These are phyloP conservation scores for Axis porcinus DNA, from an alignment of 2,113 vertebrate genomes.

Conservation along the genomic window DNA sequence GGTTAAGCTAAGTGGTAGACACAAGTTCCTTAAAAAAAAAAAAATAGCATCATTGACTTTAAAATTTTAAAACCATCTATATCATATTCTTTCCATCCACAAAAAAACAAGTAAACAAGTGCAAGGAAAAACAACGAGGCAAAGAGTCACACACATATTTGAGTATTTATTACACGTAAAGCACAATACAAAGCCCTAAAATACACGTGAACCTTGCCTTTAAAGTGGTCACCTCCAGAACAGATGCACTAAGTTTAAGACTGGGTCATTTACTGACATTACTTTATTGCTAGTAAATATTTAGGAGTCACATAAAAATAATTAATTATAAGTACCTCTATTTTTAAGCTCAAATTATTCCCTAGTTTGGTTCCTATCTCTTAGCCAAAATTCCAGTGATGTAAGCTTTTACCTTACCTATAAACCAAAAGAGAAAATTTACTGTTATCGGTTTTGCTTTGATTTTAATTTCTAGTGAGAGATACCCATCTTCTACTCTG, in stretches of 20 bases:
- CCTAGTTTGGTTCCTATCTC: background rate
- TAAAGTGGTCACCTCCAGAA: background rate
- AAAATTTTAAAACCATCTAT: background rate
- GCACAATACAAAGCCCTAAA: background rate
- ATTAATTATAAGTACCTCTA: background rate
- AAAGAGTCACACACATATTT: background rate
- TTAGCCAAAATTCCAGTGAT: background rate
- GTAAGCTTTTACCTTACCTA: background rate
- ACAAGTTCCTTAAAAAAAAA: background rate
- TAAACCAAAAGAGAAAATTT: background rate
- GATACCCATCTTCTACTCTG: background rate
- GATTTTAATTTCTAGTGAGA: background rate
- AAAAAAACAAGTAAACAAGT: background rate
- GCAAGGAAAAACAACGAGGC: background rate
- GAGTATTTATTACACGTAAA: background rate
- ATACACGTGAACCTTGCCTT: background rate
- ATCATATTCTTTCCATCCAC: background rate
- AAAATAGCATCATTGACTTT: background rate
- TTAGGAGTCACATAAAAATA: background rate
- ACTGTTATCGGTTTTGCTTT: background rate
- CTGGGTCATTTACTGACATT: too few relatives aligned
- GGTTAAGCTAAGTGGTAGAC: background rate
- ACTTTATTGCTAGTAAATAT: background rate
- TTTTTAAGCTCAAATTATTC: background rate
- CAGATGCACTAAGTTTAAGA: background rate